Conservation (phyloP, 1,140 invertebrate genomes). For the Battus philenor region DNA sequence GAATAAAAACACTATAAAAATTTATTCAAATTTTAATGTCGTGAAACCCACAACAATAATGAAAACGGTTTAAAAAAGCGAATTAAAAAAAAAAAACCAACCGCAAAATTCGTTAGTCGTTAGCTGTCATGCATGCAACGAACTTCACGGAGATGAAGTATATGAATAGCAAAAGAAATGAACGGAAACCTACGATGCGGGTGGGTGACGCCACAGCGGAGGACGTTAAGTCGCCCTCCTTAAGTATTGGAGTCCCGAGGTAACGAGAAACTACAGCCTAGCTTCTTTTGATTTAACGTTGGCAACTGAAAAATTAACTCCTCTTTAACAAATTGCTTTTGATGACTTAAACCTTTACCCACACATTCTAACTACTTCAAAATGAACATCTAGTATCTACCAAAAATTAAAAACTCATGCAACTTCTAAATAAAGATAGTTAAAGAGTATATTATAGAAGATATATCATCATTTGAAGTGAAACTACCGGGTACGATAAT, state of each 20-base stretch:
- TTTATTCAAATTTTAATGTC: too few species aligned
- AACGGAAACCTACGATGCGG: constrained; percentile 66
- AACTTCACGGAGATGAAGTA: constrained; percentile 28
- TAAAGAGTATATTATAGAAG: too few species aligned
- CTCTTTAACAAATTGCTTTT: constrained; percentile 47
- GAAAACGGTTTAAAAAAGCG: constrained; percentile 4
- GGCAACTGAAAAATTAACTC: constrained; percentile 70
- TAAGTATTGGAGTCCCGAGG: constrained; percentile 40
- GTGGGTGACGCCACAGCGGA: constrained; percentile 63
- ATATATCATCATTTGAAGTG: too few species aligned
- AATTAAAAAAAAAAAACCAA: background rate
- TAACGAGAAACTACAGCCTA: constrained; percentile 55
- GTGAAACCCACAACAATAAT: constrained; percentile 1
- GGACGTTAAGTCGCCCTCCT: constrained; percentile 54
- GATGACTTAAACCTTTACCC: constrained; percentile 44
- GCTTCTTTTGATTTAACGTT: constrained; percentile 64
- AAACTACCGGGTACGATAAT: too few species aligned
- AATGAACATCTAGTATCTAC: background rate
- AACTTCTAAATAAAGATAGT: too few species aligned
- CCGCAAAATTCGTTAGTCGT: constrained; percentile 1
- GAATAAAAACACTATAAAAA: too few species aligned
- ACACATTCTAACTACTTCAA: constrained; percentile 37
- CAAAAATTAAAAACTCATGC: constrained; percentile 10
- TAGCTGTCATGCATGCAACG: constrained; percentile 15
- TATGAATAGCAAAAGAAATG: constrained; percentile 57